A percentile compares a stretch with the other conserved stretches of the same genome.
Evolutionary conservation across 2,888 invertebrate species (phyloP).

Genomic region (Drosophila lacicola): DNA sequence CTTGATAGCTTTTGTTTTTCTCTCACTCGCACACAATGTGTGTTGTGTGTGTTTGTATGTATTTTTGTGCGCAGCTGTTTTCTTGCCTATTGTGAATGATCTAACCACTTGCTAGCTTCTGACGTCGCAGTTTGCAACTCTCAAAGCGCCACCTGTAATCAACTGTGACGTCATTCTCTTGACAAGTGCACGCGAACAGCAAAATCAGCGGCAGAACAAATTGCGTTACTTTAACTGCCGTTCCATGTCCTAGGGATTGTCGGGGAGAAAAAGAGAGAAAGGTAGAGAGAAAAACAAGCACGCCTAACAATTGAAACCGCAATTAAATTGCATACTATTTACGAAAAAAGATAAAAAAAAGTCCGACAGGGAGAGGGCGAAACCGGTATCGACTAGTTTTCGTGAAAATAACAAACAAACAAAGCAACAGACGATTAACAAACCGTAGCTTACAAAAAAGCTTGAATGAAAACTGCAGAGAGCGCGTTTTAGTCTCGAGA

Average conservation of each 20-base stretch:
- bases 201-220: constrained; percentile 37
- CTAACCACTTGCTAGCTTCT: constrained; percentile 74
- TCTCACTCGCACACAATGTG: constrained; percentile 10
- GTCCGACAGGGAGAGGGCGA: constrained; percentile 33
- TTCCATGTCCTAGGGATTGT: constrained; percentile 55
- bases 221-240: constrained; percentile 50
- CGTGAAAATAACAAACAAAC: constrained; percentile 65
- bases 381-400: constrained; percentile 78
- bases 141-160: constrained; percentile 73
- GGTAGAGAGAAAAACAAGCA: background rate
- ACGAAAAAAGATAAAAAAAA: constrained; percentile 49
- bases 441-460: constrained; percentile 63
- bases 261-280: constrained; percentile 9
- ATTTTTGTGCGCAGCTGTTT: constrained; percentile 55
- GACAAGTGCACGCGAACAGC: constrained; percentile 55
- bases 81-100: constrained; percentile 63
- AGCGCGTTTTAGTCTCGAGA: constrained; percentile 22
- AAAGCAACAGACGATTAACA: constrained; percentile 67
- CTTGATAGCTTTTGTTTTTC: constrained; percentile 31
- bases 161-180: constrained; percentile 68
- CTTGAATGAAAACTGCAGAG: constrained; percentile 52
- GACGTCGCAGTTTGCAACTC: constrained; percentile 40
- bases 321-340: constrained; percentile 73
- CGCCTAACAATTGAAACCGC: constrained; percentile 68
- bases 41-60: constrained; percentile 17